A percentile compares a stretch with the other conserved stretches of the same genome.
Evolutionary conservation across 2,113 vertebrate genomes (phyloP).

Genomic region (Leptobrachium leishanense): DNA sequence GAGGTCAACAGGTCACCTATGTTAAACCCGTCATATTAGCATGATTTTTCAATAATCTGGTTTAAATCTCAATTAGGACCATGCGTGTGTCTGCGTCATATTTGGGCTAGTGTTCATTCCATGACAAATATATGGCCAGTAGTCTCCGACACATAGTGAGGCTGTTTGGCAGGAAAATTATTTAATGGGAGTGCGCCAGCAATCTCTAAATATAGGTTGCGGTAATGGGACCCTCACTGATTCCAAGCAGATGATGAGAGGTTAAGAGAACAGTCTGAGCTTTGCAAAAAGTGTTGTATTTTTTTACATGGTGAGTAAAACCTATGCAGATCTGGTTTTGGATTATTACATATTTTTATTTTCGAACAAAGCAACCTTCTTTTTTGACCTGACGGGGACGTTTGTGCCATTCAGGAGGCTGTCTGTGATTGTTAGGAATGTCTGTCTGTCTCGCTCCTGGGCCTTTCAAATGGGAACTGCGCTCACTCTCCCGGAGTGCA

Average conservation of each 20-base stretch:
- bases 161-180: neutral
- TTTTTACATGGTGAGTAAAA: neutral
- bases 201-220: neutral
- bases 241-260: neutral
- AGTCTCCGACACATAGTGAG: too few relatives aligned
- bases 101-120: too few relatives aligned
- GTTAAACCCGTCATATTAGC: too few relatives aligned
- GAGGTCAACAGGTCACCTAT: too few relatives aligned
- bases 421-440: constrained; percentile 1
- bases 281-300: neutral
- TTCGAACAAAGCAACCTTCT: too few relatives aligned
- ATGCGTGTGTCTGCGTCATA: too few relatives aligned
- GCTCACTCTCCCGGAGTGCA: neutral
- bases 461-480: neutral
- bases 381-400: too few relatives aligned
- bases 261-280: neutral
- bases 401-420: too few relatives aligned
- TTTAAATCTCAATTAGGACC: too few relatives aligned
- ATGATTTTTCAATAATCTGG: too few relatives aligned
- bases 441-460: neutral
- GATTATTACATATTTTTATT: neutral
- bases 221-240: constrained; percentile 2
- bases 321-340: neutral
- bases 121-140: too few relatives aligned
- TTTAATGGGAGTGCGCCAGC: neutral